Conservation (phyloP, 37 sponge, comb jelly and placozoan species). For the Geodia barretti region DNA sequence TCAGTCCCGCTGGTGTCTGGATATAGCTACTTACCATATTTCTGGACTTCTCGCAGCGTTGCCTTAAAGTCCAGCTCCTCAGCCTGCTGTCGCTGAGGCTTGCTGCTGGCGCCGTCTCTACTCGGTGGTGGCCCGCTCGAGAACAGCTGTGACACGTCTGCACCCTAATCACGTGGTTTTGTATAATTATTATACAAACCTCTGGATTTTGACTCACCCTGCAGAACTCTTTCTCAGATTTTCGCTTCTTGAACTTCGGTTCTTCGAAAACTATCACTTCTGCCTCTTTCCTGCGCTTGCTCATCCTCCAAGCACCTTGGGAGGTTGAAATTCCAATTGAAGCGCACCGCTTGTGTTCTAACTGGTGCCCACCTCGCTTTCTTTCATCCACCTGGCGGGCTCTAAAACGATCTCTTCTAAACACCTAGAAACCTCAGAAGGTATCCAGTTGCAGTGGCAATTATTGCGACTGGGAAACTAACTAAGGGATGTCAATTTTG, state of each 20-base stretch:
- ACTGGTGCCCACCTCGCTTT: background rate
- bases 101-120: background rate
- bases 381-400: too few species aligned
- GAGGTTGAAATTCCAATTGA: slow-evolving; percentile 4
- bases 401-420: too few species aligned
- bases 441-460: too few species aligned
- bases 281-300: slow-evolving; percentile 20
- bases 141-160: slow-evolving; percentile 51
- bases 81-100: background rate
- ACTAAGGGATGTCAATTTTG: too few species aligned
- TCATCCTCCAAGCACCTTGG: background rate
- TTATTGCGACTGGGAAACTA: too few species aligned
- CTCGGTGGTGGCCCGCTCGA: background rate
- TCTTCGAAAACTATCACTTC: slow-evolving; percentile 61
- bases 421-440: too few species aligned
- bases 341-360: background rate
- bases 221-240: slow-evolving; percentile 28
- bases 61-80: slow-evolving; percentile 32
- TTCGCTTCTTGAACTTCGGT: background rate
- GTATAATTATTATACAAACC: background rate
- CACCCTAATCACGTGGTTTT: slow-evolving; percentile 3
- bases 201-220: slow-evolving; percentile 11
- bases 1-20: too few species aligned
- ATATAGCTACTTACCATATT: slow-evolving; percentile 46
- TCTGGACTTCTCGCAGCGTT: slow-evolving; percentile 47